phyloP scores from a whole-genome alignment of 53 echinoderm and acorn worm species.

The Temnopleurus reevesii region DNA sequence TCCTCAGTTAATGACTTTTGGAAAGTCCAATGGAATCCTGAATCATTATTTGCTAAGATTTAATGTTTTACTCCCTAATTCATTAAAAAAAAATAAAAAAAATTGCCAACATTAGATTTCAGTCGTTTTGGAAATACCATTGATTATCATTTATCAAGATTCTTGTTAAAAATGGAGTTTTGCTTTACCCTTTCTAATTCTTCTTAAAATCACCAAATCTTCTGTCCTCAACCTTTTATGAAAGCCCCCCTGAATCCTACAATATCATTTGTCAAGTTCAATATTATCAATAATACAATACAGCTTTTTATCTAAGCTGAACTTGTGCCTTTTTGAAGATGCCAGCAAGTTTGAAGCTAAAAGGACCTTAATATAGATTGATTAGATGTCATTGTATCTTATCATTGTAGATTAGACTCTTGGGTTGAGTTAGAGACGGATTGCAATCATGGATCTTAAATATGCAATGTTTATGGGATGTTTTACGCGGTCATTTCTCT shows the following conservation, averaged over 20 bases:
- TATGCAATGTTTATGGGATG: slow-evolving; percentile 19
- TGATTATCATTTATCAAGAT: no score
- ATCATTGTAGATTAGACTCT: background rate
- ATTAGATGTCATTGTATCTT: background rate
- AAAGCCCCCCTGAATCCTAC: background rate
- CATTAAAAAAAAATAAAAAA: no score
- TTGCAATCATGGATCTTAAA: slow-evolving; percentile 1
- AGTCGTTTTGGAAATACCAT: no score
- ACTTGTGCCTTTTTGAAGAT: slow-evolving; percentile 51
- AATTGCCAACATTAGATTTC: no score
- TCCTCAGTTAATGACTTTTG: no score
- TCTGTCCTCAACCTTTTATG: no score
- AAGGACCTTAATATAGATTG: background rate
- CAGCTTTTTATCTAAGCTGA: slow-evolving; percentile 28
- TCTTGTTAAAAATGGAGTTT: no score
- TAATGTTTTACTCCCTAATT: no score
- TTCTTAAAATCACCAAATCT: no score
- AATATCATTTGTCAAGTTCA: background rate
- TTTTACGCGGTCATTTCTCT: background rate
- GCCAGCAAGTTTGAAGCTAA: slow-evolving; percentile 12
- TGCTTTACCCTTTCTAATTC: no score
- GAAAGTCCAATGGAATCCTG: no score
- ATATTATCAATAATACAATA: background rate
- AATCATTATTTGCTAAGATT: no score
- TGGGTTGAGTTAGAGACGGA: background rate